These are phyloP conservation scores for Ranitomeya imitator DNA, from an alignment of 2,113 vertebrate genomes.

Conservation along the genomic window DNA sequence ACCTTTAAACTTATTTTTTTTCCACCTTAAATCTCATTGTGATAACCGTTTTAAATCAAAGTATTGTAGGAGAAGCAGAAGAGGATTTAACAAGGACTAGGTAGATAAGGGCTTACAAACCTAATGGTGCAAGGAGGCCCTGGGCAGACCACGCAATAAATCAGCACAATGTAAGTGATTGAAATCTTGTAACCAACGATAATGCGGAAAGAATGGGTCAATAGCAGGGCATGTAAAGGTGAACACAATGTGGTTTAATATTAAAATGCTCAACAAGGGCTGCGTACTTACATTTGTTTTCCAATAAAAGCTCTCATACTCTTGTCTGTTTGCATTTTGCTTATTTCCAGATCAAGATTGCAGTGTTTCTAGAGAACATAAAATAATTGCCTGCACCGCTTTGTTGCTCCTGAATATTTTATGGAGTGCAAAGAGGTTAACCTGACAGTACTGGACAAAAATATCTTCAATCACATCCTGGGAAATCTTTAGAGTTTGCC, in stretches of 20 bases:
- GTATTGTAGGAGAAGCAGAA: neutral
- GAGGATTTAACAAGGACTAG: slow-evolving; percentile 34
- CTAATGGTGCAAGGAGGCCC: slow-evolving; percentile 50
- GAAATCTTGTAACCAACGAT: slow-evolving; percentile 21
- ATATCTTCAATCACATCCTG: slow-evolving; percentile 35
- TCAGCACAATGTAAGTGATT: slow-evolving; percentile 39
- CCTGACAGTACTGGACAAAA: slow-evolving; percentile 40
- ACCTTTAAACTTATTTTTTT: slow-evolving; percentile 8
- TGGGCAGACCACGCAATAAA: slow-evolving; percentile 40
- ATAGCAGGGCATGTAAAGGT: slow-evolving; percentile 34
- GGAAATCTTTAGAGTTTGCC: neutral
- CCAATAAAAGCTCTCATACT: slow-evolving; percentile 26
- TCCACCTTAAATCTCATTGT: slow-evolving; percentile 18
- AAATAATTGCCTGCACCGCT: slow-evolving; percentile 29
- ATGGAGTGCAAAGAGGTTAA: slow-evolving; percentile 46
- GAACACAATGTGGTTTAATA: slow-evolving; percentile 27
- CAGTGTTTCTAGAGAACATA: slow-evolving; percentile 13
- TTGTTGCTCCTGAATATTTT: slow-evolving; percentile 47
- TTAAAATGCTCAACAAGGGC: slow-evolving; percentile 37
- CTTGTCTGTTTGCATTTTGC: slow-evolving; percentile 32
- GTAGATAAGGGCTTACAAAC: slow-evolving; percentile 39
- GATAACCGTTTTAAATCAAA: slow-evolving; percentile 34
- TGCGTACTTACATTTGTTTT: slow-evolving; percentile 33
- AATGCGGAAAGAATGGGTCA: slow-evolving; percentile 18
- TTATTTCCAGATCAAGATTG: slow-evolving; percentile 46